Percentiles rank a stretch among this genome's conserved stretches.
Evolutionary conservation across 2,797 vertebrate species (phyloP).

Genomic region (Protosalanx chinensis): DNA sequence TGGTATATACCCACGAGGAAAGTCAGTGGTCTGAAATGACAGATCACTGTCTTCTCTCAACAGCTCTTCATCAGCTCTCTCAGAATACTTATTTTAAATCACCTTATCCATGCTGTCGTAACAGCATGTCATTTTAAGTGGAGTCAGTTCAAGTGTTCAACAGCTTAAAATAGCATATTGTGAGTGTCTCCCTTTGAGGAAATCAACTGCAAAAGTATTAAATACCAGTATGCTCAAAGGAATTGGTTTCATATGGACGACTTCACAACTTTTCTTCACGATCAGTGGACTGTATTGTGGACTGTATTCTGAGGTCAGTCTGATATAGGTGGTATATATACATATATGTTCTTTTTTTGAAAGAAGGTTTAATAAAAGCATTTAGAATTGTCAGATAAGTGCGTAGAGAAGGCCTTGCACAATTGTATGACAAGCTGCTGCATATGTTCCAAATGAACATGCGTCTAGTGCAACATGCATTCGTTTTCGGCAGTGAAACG

Average conservation of each 20-base stretch:
- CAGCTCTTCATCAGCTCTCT: background rate
- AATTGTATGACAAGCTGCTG: too few relatives aligned
- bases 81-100: background rate
- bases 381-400: background rate
- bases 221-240: slow-evolving; percentile 38
- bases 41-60: slow-evolving; percentile 36
- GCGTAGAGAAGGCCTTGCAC: too few relatives aligned
- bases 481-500: too few relatives aligned
- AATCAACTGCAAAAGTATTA: background rate
- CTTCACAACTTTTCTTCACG: slow-evolving; percentile 18
- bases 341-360: background rate
- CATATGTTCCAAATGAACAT: too few relatives aligned
- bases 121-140: background rate
- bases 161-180: background rate
- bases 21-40: slow-evolving; percentile 29
- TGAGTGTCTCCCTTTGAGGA: background rate
- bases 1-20: background rate
- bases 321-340: background rate
- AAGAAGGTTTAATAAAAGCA: background rate
- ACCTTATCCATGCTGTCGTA: background rate
- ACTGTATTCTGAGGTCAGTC: slow-evolving; percentile 49
- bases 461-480: too few relatives aligned
- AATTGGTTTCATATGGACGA: slow-evolving; percentile 1
- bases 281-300: slow-evolving; percentile 22
- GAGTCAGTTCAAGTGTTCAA: background rate